Evolutionary conservation across 2,888 invertebrate genomes (phyloP).

Genomic region (Oxyteleia sp.): DNA sequence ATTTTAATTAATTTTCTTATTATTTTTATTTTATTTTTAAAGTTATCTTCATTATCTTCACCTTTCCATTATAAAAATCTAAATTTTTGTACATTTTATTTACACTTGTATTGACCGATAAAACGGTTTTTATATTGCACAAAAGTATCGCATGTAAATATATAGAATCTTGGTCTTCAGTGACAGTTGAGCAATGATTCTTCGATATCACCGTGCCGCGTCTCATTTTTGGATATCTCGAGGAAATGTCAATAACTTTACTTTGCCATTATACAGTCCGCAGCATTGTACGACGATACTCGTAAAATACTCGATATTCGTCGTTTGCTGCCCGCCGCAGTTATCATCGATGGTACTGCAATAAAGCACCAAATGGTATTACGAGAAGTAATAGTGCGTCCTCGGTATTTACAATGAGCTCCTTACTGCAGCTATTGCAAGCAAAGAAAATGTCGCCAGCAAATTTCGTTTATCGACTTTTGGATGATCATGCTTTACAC

Average conservation of each 20-base stretch:
- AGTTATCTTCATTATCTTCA: too few species aligned
- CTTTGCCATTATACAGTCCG: slow-evolving; percentile 23
- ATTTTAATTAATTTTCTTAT: too few species aligned
- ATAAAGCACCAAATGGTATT: slow-evolving; percentile 52
- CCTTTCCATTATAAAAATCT: too few species aligned
- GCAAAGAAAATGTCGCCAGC: slow-evolving; percentile 8
- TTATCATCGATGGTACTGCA: slow-evolving; percentile 34
- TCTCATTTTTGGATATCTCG: neutral
- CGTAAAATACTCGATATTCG: slow-evolving; percentile 52
- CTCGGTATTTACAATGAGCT: slow-evolving; percentile 40
- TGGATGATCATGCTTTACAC: too few species aligned
- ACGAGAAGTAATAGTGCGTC: slow-evolving; percentile 43
- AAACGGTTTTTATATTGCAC: too few species aligned
- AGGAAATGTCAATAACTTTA: slow-evolving; percentile 39
- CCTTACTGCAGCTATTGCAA: slow-evolving; percentile 7
- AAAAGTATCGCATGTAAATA: neutral
- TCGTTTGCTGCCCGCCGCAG: slow-evolving; percentile 21
- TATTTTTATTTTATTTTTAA: too few species aligned
- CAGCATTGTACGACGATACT: slow-evolving; percentile 29
- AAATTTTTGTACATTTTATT: too few species aligned
- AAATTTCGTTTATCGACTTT: neutral
- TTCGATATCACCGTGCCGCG: neutral
- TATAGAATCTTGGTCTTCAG: neutral
- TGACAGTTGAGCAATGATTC: slow-evolving; percentile 17
- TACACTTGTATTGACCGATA: too few species aligned